phyloP scores from a whole-genome alignment of 1,140 invertebrate genomes.

The Ips typographus region DNA sequence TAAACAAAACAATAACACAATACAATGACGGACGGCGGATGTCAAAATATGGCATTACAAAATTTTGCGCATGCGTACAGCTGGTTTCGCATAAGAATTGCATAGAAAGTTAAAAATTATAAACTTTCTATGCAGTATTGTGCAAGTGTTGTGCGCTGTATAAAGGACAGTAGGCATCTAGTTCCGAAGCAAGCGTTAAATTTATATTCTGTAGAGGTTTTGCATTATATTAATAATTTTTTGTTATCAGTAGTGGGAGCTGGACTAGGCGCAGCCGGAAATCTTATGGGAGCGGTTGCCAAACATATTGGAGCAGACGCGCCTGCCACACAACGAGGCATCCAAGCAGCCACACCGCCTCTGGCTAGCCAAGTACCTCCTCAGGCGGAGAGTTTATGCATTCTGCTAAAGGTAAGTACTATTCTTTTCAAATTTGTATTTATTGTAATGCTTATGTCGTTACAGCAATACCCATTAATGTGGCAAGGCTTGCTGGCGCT shows the following conservation, averaged over 20 bases:
- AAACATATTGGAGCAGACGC: constrained; percentile 56
- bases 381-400: constrained; percentile 76
- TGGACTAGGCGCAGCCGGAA: constrained; percentile 48
- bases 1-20: too few species aligned
- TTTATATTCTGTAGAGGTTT: background rate
- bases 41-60: too few species aligned
- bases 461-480: constrained; percentile 86
- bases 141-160: too few species aligned
- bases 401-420: constrained; percentile 65
- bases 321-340: constrained; percentile 57
- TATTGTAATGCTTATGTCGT: constrained; percentile 15
- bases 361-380: constrained; percentile 72
- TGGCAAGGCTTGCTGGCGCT: constrained; percentile 94
- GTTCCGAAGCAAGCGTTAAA: too few species aligned
- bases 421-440: background rate
- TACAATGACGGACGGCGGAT: too few species aligned
- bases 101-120: too few species aligned
- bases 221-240: background rate
- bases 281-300: constrained; percentile 53
- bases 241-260: constrained; percentile 25
- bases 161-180: too few species aligned
- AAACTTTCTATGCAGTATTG: too few species aligned
- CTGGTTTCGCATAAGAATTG: too few species aligned
- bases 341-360: constrained; percentile 66
- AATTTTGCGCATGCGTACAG: too few species aligned